Evolutionary conservation across 2,888 invertebrate species (phyloP), one percentile per base, ranked within the genome.

Genomic region (Catocala nupta): DNA sequence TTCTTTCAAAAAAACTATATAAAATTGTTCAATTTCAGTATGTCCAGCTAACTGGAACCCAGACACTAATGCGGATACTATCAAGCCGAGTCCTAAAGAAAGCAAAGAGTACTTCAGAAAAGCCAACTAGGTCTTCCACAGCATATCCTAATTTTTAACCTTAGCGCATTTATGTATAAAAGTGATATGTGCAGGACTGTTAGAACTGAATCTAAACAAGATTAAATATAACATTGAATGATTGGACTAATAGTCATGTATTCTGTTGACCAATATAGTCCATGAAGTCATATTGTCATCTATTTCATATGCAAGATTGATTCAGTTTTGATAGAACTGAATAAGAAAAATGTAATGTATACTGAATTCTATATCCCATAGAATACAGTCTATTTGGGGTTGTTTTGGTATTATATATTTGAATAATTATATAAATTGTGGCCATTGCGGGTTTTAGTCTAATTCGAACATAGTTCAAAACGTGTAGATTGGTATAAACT

Each of bases 1-100:
- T 25, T 25, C 16, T 16, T 25, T 25, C 25, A 25, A 25, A 25
- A 25, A 25, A 25, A 25, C 25, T 25, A 3, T 25, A 25, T 25
- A 25, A 1, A 3, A 25, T 39, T 39, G 8, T 39, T 9, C 36
- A 1, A 7, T 70, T 61, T 5, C 90, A 97, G 99, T 99, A 25
- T 99, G 99, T 82, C 99, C 99, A 5, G 99, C 99, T 5, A 98
- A 98, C 84, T 99, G 99, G 99, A 96, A 97, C 78, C 98, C 98
- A 2, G 96, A 97, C 0, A 95, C 95, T 4, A 96, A 96, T 64
- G 95, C 96, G 0, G 96, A 96, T 72, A 98, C 99, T 0, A 99
- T 99, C 81, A 98, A 98, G 86, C 99, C 99, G 0, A 96, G 96
- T 87, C 98, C 98, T 0, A 95, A 96, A 69, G 97, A 96, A 36